Evolutionary conservation across 1,140 invertebrate genomes (phyloP), one percentile per base, ranked within the genome.

Genomic region (Ericerus pela): DNA sequence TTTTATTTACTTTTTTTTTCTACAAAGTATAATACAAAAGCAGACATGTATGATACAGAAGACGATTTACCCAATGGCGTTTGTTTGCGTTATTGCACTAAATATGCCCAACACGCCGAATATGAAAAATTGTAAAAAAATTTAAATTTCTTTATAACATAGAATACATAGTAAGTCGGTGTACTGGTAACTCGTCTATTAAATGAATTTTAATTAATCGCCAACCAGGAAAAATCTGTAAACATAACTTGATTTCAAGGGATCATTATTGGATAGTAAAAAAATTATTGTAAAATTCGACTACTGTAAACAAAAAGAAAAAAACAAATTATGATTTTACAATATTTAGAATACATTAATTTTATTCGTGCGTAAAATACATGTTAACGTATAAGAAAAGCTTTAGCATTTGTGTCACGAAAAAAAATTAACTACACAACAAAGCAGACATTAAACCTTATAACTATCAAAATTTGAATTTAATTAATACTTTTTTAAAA

Each of bases 331-430:
- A 47, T 22, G 14, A 47, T 24, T 47, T 24, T 47, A 47, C 26
- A 24, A 47, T 24, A 47, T 47, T 24, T 24, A 47, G 26, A 47
- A 24, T 24, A 24, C 22, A 47, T 14, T 47, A 24, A 47, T 24
- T 47, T 47, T 47, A 47, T 2, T 47, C 26, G 41, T 47, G 41
- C 41, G n/a, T 47, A 24, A 47, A 47, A 47, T 47, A 47, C 41
- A 47, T 24, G 26, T 47, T 47, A 47, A 47, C 10, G 26, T n/a
- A 24, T 47, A 47, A 18, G 26, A 24, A 47, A 47, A 47, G 41
- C 41, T 47, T 47, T 24, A 47, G 41, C 41, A 47, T 47, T 47
- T 24, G 41, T 47, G 41, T 47, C 22, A 47, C 41, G 20, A 47
- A 24, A 47, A 47, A 8, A 24, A 20, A 47, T 47, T 47, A 47